Evolutionary conservation across 2,113 vertebrate genomes (phyloP).

Genomic region (Penelope pileata): DNA sequence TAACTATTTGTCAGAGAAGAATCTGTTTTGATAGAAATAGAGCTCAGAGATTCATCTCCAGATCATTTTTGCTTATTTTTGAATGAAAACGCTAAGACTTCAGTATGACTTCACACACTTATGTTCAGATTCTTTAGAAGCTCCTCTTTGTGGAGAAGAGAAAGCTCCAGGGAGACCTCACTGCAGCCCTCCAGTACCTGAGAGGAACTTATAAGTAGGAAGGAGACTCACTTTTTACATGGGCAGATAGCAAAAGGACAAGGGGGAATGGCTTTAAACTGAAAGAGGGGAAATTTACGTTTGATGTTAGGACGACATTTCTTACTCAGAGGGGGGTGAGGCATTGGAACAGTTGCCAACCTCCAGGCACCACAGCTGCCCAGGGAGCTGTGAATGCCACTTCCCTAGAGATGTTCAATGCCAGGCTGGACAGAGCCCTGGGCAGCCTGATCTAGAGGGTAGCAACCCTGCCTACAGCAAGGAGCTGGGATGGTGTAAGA

Average conservation of each 20-base stretch:
- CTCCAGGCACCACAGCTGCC: too few species aligned
- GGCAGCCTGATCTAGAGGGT: background rate
- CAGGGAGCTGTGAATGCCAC: too few species aligned
- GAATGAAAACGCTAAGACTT: background rate
- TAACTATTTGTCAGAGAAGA: background rate
- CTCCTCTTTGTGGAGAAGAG: background rate
- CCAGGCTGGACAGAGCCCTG: background rate
- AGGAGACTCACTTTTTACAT: background rate
- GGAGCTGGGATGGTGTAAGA: too few species aligned
- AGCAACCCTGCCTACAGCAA: background rate
- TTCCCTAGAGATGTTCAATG: background rate
- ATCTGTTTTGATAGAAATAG: background rate
- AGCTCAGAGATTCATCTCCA: background rate
- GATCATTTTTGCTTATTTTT: background rate
- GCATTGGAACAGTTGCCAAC: too few species aligned
- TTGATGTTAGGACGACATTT: background rate
- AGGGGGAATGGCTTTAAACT: background rate
- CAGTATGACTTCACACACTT: background rate
- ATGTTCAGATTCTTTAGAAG: background rate
- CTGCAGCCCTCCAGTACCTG: background rate
- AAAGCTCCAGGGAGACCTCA: background rate
- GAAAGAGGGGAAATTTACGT: background rate
- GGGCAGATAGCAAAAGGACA: background rate
- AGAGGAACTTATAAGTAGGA: background rate
- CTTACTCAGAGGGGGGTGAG: too few species aligned